Percentiles rank a stretch among this genome's conserved stretches.
These are phyloP conservation scores for Oplegnathus fasciatus DNA, from an alignment of 2,113 vertebrate species.

Conservation along the genomic window DNA sequence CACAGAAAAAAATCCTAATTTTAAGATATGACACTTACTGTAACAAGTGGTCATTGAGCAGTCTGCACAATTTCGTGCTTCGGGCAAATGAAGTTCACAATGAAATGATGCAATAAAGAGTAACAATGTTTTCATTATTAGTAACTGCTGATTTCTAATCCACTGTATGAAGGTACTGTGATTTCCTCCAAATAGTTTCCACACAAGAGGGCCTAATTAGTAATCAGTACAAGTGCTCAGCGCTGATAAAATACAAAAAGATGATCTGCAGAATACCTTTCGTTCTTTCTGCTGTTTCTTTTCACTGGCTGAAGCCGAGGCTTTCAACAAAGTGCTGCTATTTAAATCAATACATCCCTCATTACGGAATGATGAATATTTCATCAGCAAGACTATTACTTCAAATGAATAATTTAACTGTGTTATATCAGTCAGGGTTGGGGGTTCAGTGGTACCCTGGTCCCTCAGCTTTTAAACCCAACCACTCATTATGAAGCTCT, in stretches of 20 bases:
- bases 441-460: slow-evolving; percentile 70
- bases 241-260: slow-evolving; percentile 68
- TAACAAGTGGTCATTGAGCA: slow-evolving; percentile 65
- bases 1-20: neutral
- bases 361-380: slow-evolving; percentile 83
- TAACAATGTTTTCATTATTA: slow-evolving; percentile 69
- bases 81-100: slow-evolving; percentile 56
- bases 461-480: slow-evolving; percentile 78
- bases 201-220: slow-evolving; percentile 67
- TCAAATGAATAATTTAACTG: slow-evolving; percentile 84
- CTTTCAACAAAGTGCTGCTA: slow-evolving; percentile 77
- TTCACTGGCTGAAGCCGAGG: slow-evolving; percentile 30
- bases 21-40: slow-evolving; percentile 17
- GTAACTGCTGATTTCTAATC: slow-evolving; percentile 67
- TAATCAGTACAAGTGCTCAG: slow-evolving; percentile 70
- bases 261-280: slow-evolving; percentile 68
- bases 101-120: slow-evolving; percentile 77
- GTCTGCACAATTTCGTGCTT: slow-evolving; percentile 53
- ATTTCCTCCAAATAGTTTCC: slow-evolving; percentile 57
- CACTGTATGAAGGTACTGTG: slow-evolving; percentile 50
- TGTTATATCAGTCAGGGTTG: slow-evolving; percentile 80
- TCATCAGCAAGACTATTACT: slow-evolving; percentile 83
- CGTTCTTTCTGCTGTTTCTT: slow-evolving; percentile 43
- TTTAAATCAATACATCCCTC: slow-evolving; percentile 85
- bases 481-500: slow-evolving; percentile 72